Conservation (phyloP, 2,888 invertebrate species). For the Drosophila robusta region DNA sequence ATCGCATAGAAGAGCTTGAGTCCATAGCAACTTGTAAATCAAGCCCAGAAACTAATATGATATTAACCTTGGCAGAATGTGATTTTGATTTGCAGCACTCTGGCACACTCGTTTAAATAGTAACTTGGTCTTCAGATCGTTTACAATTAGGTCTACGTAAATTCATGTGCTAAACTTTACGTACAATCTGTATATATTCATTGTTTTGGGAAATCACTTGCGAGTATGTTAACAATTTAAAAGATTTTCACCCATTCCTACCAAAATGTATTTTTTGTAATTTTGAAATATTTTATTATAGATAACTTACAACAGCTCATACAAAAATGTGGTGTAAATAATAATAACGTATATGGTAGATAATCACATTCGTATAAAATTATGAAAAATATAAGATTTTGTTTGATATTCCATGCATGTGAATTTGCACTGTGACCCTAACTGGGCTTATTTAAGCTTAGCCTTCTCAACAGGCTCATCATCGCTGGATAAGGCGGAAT, state of each 20-base stretch:
- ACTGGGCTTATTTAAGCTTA: conserved; percentile 14
- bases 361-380: conserved; percentile 3
- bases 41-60: background rate
- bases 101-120: conserved; percentile 56
- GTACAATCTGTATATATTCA: conserved; percentile 17
- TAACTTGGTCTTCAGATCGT: conserved; percentile 1
- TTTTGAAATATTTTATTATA: background rate
- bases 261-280: conserved; percentile 38
- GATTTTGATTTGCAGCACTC: conserved; percentile 45
- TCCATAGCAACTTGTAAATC: background rate
- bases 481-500: conserved; percentile 14
- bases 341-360: background rate
- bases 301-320: background rate
- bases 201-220: background rate
- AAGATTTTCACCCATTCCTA: conserved; percentile 41
- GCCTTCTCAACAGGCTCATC: conserved; percentile 17
- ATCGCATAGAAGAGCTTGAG: background rate
- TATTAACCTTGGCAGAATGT: background rate
- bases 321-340: background rate
- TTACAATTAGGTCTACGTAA: background rate
- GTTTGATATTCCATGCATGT: background rate
- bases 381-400: background rate
- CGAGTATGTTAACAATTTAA: conserved; percentile 8
- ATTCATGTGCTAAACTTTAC: background rate
- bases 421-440: background rate